Evolutionary conservation across 2,113 vertebrate genomes (phyloP).

Genomic region (Stegostoma tigrinum): DNA sequence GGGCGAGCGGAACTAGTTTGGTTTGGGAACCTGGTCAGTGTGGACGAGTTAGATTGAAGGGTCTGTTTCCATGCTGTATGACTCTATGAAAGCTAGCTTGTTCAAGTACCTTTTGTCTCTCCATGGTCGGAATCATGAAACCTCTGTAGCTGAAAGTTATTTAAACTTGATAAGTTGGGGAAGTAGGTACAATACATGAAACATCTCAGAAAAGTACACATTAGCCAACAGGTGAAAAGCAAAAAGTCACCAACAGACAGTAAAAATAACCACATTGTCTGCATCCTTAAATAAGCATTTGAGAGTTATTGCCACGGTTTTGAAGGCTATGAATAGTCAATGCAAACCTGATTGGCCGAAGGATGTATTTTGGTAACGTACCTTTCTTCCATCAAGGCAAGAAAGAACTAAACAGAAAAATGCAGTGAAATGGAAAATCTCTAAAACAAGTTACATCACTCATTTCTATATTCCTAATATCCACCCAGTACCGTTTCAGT

Average conservation of each 20-base stretch:
- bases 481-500: not conserved
- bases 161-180: not conserved
- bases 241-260: not conserved
- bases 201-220: not conserved
- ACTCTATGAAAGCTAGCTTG: too few relatives aligned
- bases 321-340: not conserved
- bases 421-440: too few relatives aligned
- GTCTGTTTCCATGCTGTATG: too few relatives aligned
- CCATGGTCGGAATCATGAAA: not conserved
- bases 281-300: not conserved
- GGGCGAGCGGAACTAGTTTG: too few relatives aligned
- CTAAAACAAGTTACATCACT: not conserved
- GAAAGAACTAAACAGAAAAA: too few relatives aligned
- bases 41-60: too few relatives aligned
- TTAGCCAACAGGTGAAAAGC: not conserved
- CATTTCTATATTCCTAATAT: not conserved
- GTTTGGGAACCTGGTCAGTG: too few relatives aligned
- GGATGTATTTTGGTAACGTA: not conserved
- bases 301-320: not conserved
- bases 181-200: not conserved
- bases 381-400: not conserved
- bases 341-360: not conserved
- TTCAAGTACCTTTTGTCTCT: too few relatives aligned
- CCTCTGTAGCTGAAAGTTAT: not conserved
- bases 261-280: not conserved